Evolutionary conservation across 2,113 vertebrate species (phyloP).

Genomic region (Scolopax mira): DNA sequence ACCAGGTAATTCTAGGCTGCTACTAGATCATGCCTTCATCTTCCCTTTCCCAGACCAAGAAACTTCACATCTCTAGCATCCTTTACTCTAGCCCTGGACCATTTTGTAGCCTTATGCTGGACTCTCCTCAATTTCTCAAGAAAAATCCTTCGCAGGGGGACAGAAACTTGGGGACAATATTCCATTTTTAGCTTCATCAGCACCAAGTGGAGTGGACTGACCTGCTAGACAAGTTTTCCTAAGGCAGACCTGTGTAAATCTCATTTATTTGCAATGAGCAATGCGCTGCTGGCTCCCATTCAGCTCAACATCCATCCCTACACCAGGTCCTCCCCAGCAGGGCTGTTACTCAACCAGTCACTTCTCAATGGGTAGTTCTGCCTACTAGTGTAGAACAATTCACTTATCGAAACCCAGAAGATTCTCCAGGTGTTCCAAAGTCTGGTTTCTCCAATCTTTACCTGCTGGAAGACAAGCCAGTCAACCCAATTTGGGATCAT

Average conservation of each 20-base stretch:
- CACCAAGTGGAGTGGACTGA: neutral
- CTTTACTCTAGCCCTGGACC: too few species aligned
- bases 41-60: neutral
- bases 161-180: neutral
- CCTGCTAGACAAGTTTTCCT: neutral
- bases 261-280: neutral
- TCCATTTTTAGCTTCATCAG: neutral
- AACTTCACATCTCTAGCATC: neutral
- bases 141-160: neutral
- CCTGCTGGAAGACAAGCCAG: neutral
- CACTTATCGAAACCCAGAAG: neutral
- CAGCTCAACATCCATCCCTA: neutral
- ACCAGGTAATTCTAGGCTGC: neutral
- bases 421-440: neutral
- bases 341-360: neutral
- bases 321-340: neutral
- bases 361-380: neutral
- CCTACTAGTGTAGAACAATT: neutral
- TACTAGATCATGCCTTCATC: neutral
- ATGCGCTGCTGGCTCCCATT: neutral
- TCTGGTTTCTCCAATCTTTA: neutral
- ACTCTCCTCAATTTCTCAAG: neutral
- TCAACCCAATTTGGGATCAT: neutral
- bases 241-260: neutral
- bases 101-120: neutral